Base-by-base conservation (phyloP, 2,797 vertebrate genomes). In the Chelmon rostratus region DNA sequence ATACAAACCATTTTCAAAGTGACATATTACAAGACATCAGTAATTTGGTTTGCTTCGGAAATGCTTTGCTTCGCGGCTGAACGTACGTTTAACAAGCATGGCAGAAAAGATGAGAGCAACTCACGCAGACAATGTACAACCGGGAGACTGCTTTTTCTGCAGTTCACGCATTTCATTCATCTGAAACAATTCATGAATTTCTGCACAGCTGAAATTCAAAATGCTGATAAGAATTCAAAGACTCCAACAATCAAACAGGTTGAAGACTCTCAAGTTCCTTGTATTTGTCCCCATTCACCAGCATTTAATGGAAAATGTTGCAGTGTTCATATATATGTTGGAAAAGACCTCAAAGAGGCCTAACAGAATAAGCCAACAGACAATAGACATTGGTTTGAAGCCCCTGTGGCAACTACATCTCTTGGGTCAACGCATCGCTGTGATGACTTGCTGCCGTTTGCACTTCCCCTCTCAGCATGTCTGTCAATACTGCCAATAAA, bases 401-500 rank as follows among this genome's bases (percentile, higher is more conserved):
- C 76, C 72, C 83, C 73, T 42, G 49, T 86, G 76, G 83, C 74
- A 77, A 86, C 83, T 75, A 53, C 80, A 72, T 88, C 84, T 82
- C 78, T 49, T 66, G 76, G 90, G 86, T 93, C 88, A 90, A 87
- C 83, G 33, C 83, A 79, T 79, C 67, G 35, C 86, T 74, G 56
- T 74, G 81, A 83, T 89, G 88, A 87, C 89, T 88, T 86, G 83
- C 90, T 88, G 78, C 87, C 46, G 64, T 91, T 91, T 92, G 89
- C 87, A 91, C 92, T 93, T 93, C 89, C 91, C 78, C 91, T 90
- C 89, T 83, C 91, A 88, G 87, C 83, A 58, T 53, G 85, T 81
- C 73, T 91, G 91, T 95, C 94, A 86, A 94, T 94, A 93, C 86
- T 88, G 92, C 81, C 93, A 91, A 94, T 94, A 94, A 82, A 86